Percentiles rank a stretch among this genome's conserved stretches.
phyloP scores from a whole-genome alignment of 2,888 invertebrate genomes.

The Harpalus rubripes region DNA sequence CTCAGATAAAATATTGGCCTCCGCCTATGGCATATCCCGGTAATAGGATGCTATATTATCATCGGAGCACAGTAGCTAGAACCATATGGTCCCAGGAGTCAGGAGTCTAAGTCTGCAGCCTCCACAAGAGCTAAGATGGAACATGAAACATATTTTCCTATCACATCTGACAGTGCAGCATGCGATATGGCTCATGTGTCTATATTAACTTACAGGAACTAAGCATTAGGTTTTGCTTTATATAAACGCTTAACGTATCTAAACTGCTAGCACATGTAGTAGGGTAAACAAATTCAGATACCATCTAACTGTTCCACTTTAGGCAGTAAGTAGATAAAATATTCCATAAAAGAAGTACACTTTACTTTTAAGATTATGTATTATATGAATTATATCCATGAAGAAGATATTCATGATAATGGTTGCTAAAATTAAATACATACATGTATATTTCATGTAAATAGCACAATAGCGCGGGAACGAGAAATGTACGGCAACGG shows the following conservation, averaged over 20 bases:
- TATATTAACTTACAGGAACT: conserved; percentile 6
- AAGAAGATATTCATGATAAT: too few relatives aligned
- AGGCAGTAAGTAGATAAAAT: background rate
- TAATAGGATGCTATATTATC: conserved; percentile 33
- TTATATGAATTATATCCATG: too few relatives aligned
- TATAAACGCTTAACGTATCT: background rate
- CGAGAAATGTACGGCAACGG: too few relatives aligned
- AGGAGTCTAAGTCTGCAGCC: background rate
- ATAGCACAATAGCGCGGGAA: too few relatives aligned
- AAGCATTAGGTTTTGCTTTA: background rate
- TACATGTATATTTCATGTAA: too few relatives aligned
- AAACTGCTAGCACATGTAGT: background rate
- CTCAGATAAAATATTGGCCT: background rate
- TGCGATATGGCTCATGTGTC: conserved; percentile 5
- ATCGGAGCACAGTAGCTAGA: conserved; percentile 7
- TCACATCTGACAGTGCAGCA: conserved; percentile 15
- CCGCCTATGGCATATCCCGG: background rate
- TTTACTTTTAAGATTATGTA: too few relatives aligned
- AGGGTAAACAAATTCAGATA: background rate
- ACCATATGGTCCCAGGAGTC: conserved; percentile 21
- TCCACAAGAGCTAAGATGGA: background rate
- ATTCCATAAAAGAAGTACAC: too few relatives aligned
- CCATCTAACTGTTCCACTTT: background rate
- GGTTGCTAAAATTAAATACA: too few relatives aligned
- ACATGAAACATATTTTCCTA: conserved; percentile 22